Conservation (phyloP, 2,113 vertebrate genomes). For the Dasyprocta punctata region DNA sequence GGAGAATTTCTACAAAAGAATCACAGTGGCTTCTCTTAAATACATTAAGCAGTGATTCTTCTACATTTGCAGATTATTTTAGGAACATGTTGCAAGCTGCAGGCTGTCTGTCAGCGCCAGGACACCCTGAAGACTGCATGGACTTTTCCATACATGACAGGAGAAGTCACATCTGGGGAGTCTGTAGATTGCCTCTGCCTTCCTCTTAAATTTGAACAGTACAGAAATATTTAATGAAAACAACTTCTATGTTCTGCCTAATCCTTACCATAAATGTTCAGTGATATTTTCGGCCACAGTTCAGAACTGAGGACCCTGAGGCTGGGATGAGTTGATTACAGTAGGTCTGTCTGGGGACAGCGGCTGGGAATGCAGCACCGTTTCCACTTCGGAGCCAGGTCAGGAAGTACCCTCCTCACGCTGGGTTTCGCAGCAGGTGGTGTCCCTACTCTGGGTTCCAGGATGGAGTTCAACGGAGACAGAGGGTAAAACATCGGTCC, state of each 20-base stretch:
- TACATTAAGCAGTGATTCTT: neutral
- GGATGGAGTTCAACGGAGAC: neutral
- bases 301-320: neutral
- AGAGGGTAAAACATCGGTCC: neutral
- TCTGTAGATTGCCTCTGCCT: neutral
- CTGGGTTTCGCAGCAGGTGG: fast-evolving
- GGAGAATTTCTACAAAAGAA: neutral
- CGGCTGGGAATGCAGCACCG: neutral
- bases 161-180: neutral
- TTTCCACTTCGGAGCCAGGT: too few species aligned
- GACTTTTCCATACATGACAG: fast-evolving
- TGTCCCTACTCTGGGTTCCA: neutral
- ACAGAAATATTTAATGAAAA: neutral
- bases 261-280: neutral
- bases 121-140: neutral
- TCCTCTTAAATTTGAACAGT: neutral
- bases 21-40: neutral
- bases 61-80: neutral
- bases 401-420: fast-evolving
- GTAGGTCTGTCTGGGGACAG: neutral
- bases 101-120: neutral
- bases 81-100: neutral
- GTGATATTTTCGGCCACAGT: neutral
- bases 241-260: neutral
- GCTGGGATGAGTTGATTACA: neutral